phyloP scores from a whole-genome alignment of 2,797 vertebrate species.

The Scyliorhinus canicula region DNA sequence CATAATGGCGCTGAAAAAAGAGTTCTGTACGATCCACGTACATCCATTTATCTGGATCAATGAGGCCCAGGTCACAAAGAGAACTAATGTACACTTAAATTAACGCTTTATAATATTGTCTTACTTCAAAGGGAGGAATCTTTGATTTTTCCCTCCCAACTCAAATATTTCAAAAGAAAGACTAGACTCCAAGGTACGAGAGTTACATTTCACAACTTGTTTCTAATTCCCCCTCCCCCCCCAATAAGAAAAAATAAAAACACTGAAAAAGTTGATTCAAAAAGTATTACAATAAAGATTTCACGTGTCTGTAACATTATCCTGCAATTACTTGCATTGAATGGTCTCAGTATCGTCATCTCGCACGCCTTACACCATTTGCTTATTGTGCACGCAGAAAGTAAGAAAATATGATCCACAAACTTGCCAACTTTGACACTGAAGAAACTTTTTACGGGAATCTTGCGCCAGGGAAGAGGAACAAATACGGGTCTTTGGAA shows the following conservation, averaged over 20 bases:
- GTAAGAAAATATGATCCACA: neutral
- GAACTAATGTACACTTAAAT: neutral
- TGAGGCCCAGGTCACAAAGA: slow-evolving; percentile 21
- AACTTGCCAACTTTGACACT: neutral
- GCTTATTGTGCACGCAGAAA: too few relatives aligned
- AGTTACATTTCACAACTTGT: neutral
- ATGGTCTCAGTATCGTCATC: neutral
- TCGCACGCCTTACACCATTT: neutral
- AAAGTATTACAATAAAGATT: neutral
- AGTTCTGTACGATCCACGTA: slow-evolving; percentile 29
- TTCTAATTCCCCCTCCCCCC: neutral
- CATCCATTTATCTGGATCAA: neutral
- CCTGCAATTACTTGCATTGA: slow-evolving; percentile 8
- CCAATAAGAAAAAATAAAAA: neutral
- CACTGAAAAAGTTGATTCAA: slow-evolving; percentile 22
- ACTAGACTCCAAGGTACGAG: neutral
- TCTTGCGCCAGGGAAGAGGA: neutral
- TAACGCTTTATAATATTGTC: neutral
- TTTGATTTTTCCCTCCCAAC: neutral
- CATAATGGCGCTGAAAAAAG: neutral
- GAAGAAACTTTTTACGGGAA: neutral
- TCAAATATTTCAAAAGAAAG: neutral
- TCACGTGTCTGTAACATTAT: neutral
- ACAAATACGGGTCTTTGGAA: neutral
- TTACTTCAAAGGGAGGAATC: neutral